These are phyloP conservation scores for Sciurus carolinensis DNA, from an alignment of 2,797 vertebrate genomes.

Conservation along the genomic window DNA sequence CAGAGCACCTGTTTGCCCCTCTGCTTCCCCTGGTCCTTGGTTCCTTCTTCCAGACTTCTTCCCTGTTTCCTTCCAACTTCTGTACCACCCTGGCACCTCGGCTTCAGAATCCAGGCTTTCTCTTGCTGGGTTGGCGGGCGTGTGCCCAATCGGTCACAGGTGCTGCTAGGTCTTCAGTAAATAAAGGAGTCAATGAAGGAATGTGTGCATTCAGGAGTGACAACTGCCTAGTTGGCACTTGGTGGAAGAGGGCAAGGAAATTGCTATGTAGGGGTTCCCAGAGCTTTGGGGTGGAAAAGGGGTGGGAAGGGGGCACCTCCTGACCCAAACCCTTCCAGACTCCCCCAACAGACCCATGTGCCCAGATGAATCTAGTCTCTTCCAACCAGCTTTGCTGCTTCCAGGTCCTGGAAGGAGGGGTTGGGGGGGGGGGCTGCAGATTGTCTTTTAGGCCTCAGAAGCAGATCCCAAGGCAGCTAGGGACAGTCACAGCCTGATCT, in stretches of 20 bases:
- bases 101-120: background rate
- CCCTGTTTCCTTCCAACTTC: background rate
- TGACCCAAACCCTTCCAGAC: background rate
- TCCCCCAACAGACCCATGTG: background rate
- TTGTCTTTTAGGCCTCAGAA: background rate
- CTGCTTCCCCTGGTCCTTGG: background rate
- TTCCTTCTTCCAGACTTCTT: background rate
- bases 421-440: fast-evolving
- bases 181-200: background rate
- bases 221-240: background rate
- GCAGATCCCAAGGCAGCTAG: background rate
- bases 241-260: background rate
- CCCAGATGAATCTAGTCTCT: fast-evolving
- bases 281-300: background rate
- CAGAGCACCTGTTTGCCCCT: background rate
- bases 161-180: background rate
- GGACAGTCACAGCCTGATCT: background rate
- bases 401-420: fast-evolving
- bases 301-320: too few species aligned
- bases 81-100: background rate
- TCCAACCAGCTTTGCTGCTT: background rate
- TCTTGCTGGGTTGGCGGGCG: background rate
- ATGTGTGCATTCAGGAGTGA: background rate
- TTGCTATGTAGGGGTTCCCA: background rate
- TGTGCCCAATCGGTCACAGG: background rate